Conservation (phyloP, 2,797 vertebrate species). For the Anolis apletophallus region DNA sequence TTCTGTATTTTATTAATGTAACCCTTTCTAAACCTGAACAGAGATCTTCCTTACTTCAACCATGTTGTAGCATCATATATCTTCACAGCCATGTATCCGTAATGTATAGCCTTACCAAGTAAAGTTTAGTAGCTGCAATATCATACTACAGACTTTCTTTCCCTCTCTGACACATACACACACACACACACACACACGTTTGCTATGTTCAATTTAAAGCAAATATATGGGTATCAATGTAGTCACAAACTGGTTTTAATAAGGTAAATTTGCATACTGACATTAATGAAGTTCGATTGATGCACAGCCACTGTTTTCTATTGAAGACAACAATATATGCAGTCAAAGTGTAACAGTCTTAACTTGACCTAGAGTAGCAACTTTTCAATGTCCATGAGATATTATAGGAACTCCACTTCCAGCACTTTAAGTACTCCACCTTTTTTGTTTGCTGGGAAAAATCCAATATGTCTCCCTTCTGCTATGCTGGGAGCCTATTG, state of each 20-base stretch:
- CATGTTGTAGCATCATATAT: not conserved
- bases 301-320: conserved; percentile 24
- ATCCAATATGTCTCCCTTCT: conserved; percentile 1
- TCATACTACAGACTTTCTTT: not conserved
- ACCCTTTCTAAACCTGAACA: not conserved
- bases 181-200: not conserved
- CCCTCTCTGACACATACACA: too few species aligned
- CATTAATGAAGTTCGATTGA: conserved; percentile 14
- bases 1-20: not conserved
- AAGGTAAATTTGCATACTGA: conserved; percentile 14
- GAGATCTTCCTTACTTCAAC: not conserved
- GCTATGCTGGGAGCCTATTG: conserved; percentile 31
- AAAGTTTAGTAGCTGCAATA: conserved; percentile 29
- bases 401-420: conserved; percentile 33
- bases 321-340: not conserved
- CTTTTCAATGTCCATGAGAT: conserved; percentile 6
- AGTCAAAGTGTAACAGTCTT: not conserved
- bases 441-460: conserved; percentile 25
- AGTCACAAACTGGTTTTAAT: conserved; percentile 34
- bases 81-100: not conserved
- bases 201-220: conserved; percentile 22
- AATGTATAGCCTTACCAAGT: conserved; percentile 12
- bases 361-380: conserved; percentile 26
- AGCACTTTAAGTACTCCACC: conserved; percentile 20
- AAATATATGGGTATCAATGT: conserved; percentile 29